These are phyloP conservation scores for Dolichopus griseipennis DNA, from an alignment of 2,888 invertebrate species.

Conservation along the genomic window DNA sequence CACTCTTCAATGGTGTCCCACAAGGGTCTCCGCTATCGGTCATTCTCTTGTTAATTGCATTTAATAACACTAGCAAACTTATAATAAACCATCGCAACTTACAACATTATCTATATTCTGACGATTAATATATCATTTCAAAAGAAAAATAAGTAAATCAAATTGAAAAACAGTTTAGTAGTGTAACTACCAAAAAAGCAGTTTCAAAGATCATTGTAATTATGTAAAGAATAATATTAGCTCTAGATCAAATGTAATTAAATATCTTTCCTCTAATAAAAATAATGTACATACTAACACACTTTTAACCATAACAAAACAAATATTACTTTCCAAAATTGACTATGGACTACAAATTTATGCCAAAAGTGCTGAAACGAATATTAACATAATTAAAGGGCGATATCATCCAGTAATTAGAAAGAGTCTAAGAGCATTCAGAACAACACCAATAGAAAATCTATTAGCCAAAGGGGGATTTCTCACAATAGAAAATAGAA, in stretches of 20 bases:
- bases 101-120: constrained; percentile 11
- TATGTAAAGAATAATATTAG: background rate
- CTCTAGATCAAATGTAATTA: constrained; percentile 5
- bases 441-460: too few species aligned
- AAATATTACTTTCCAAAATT: background rate
- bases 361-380: background rate
- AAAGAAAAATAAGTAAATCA: background rate
- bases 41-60: constrained; percentile 11
- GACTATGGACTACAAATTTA: constrained; percentile 4
- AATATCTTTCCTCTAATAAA: too few species aligned
- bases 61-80: constrained; percentile 9
- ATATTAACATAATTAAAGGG: background rate
- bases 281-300: background rate
- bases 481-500: too few species aligned
- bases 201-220: background rate
- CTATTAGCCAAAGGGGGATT: too few species aligned
- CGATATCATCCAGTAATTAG: background rate
- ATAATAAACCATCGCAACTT: background rate
- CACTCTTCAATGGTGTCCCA: constrained; percentile 9
- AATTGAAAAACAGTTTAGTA: background rate
- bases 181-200: background rate
- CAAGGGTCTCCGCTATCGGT: constrained; percentile 11
- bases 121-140: constrained; percentile 8
- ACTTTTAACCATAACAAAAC: background rate
- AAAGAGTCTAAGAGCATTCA: too few species aligned